Percentiles rank a stretch among this genome's conserved stretches.
Evolutionary conservation across 2,888 invertebrate species (phyloP).

Genomic region (Leuctra nigra): DNA sequence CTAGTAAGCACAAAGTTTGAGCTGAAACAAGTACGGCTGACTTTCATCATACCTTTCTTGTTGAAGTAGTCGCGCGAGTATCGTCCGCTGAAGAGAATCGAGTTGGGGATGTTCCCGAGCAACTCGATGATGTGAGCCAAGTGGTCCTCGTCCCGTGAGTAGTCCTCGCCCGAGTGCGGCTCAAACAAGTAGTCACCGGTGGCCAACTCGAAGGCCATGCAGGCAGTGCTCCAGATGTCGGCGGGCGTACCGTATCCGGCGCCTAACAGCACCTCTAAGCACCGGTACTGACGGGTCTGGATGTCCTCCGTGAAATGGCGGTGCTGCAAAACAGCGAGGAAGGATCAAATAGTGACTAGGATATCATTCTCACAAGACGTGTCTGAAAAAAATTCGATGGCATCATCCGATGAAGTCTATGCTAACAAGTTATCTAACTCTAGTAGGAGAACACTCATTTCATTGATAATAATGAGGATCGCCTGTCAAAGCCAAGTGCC

Average conservation of each 20-base stretch:
- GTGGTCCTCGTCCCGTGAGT: conserved; percentile 76
- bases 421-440: no score
- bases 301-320: conserved; percentile 80
- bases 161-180: conserved; percentile 67
- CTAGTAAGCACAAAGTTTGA: no score
- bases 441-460: no score
- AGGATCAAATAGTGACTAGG: no score
- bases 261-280: conserved; percentile 70
- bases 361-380: no score
- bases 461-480: no score
- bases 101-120: conserved; percentile 67
- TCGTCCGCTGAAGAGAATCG: conserved; percentile 65
- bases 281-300: conserved; percentile 77
- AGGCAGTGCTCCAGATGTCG: conserved; percentile 82
- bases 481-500: no score
- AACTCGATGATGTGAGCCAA: conserved; percentile 78
- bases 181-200: conserved; percentile 86
- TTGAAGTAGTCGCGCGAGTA: conserved; percentile 68
- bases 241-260: conserved; percentile 72
- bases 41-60: conserved; percentile 49
- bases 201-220: conserved; percentile 78
- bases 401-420: no score
- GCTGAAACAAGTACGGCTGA: no score
- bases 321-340: conserved; percentile 47
- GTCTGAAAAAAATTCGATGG: no score